Percentiles rank a stretch among this genome's conserved stretches.
These are phyloP conservation scores for Acrocera orbiculus DNA, from an alignment of 2,888 invertebrate species.

Conservation along the genomic window DNA sequence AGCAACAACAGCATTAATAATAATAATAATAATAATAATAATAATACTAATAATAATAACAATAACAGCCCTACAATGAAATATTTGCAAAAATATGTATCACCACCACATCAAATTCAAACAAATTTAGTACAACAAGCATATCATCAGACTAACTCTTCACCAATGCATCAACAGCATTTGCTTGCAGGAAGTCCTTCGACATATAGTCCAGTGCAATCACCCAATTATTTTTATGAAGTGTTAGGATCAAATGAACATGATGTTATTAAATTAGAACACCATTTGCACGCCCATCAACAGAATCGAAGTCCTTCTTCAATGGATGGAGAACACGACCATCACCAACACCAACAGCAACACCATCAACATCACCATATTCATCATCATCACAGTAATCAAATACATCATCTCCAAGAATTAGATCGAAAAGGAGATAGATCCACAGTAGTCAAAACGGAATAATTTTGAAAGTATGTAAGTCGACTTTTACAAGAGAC, in stretches of 20 bases:
- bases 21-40: slow-evolving; percentile 6
- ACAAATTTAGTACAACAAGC: slow-evolving; percentile 11
- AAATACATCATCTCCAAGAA: slow-evolving; percentile 11
- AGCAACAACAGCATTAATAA: slow-evolving; percentile 5
- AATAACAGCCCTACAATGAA: slow-evolving; percentile 14
- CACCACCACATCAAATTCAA: slow-evolving; percentile 7
- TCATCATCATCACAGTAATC: slow-evolving; percentile 6
- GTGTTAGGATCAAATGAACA: slow-evolving; percentile 11
- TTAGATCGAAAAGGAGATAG: slow-evolving; percentile 21
- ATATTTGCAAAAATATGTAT: slow-evolving; percentile 9
- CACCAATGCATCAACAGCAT: slow-evolving; percentile 5
- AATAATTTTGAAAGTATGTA: slow-evolving; percentile 14
- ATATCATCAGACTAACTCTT: slow-evolving; percentile 9
- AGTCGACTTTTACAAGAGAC: no score
- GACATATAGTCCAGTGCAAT: slow-evolving; percentile 14
- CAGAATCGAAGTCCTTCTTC: slow-evolving; percentile 24
- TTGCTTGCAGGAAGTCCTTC: slow-evolving; percentile 10
- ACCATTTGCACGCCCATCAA: slow-evolving; percentile 2
- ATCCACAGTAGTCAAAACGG: slow-evolving; percentile 28
- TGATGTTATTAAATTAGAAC: slow-evolving; percentile 16
- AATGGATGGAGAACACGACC: slow-evolving; percentile 19
- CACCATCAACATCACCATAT: slow-evolving; percentile 18
- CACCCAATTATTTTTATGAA: slow-evolving; percentile 15
- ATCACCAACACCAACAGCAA: slow-evolving; percentile 12
- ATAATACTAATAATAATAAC: slow-evolving; percentile 10